phyloP scores from a whole-genome alignment of 2,888 invertebrate genomes.

The Drosophila fulvimacula region DNA sequence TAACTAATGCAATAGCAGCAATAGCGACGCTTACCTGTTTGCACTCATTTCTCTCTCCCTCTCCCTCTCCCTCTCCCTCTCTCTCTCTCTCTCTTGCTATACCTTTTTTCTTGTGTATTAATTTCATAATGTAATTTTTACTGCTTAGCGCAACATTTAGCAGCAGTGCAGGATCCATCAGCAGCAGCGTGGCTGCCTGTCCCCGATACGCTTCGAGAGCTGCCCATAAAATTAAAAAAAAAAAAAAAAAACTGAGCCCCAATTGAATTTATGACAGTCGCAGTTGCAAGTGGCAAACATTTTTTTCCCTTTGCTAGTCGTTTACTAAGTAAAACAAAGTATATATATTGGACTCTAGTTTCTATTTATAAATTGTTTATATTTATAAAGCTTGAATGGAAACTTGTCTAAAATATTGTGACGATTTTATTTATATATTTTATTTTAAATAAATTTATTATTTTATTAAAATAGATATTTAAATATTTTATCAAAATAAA shows the following conservation, averaged over 20 bases:
- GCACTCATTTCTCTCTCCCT: background rate
- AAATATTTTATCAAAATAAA: too few relatives aligned
- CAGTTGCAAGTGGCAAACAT: slow-evolving; percentile 39
- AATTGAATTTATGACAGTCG: slow-evolving; percentile 43
- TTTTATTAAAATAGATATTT: too few relatives aligned
- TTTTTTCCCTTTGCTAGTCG: slow-evolving; percentile 3
- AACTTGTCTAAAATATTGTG: too few relatives aligned
- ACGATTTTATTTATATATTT: too few relatives aligned
- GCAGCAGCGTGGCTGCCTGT: slow-evolving; percentile 14
- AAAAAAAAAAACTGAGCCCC: slow-evolving; percentile 24
- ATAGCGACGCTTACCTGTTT: slow-evolving; percentile 33
- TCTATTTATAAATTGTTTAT: too few relatives aligned
- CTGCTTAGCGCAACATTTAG: slow-evolving; percentile 60
- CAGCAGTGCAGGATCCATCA: slow-evolving; percentile 28
- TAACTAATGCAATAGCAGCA: slow-evolving; percentile 54
- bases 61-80: background rate
- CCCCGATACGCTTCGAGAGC: slow-evolving; percentile 32
- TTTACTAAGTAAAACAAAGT: background rate
- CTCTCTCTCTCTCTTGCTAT: background rate
- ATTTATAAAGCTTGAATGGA: too few relatives aligned
- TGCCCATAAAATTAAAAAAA: slow-evolving; percentile 33
- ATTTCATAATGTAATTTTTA: slow-evolving; percentile 68
- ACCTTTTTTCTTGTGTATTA: slow-evolving; percentile 53
- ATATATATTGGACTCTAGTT: background rate
- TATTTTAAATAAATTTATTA: too few relatives aligned